Evolutionary conservation across 1,140 invertebrate genomes (phyloP).

Genomic region (Asobara japonica): DNA sequence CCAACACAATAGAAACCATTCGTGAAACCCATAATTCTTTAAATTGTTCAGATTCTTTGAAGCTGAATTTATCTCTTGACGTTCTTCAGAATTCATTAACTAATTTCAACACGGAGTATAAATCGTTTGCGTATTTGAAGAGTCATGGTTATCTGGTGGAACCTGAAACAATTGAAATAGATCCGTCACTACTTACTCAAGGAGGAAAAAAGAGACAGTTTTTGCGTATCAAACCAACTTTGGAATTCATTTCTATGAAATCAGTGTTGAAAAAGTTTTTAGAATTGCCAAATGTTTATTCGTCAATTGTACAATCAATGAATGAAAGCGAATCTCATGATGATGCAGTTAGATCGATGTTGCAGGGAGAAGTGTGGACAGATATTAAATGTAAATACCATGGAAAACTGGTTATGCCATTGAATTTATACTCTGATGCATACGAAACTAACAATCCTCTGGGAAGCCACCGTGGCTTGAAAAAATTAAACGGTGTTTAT

Average conservation of each 20-base stretch:
- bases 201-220: background rate
- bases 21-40: background rate
- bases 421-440: background rate
- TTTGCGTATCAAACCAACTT: background rate
- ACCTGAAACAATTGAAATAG: background rate
- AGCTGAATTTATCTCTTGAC: background rate
- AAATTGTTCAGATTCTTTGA: background rate
- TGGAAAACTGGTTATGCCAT: background rate
- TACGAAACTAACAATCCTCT: background rate
- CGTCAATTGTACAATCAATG: background rate
- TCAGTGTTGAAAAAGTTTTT: background rate
- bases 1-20: background rate
- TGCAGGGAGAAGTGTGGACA: background rate
- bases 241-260: background rate
- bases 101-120: background rate
- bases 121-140: background rate
- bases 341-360: background rate
- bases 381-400: background rate
- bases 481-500: slow-evolving; percentile 26
- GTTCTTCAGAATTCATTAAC: background rate
- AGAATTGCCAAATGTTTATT: slow-evolving; percentile 20
- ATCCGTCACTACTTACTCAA: background rate
- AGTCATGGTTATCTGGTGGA: background rate
- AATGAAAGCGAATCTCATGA: background rate
- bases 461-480: background rate